Conservation (phyloP, 2,888 invertebrate genomes). For the Hydropsyche betteni region DNA sequence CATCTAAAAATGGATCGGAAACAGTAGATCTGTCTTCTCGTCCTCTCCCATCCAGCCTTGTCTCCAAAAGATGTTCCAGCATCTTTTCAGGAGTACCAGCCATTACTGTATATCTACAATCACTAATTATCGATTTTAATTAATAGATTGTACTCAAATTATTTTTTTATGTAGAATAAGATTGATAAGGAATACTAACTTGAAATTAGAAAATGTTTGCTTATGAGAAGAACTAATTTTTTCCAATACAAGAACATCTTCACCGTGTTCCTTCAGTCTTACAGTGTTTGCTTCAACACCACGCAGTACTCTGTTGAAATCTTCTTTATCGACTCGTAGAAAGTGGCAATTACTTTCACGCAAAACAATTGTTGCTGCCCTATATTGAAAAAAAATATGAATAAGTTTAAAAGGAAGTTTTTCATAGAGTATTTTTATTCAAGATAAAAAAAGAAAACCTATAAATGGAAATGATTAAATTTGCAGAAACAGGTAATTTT, state of each 20-base stretch:
- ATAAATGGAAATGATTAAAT: no score
- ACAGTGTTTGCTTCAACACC: slow-evolving; percentile 91
- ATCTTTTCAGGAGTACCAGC: slow-evolving; percentile 87
- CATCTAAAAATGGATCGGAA: slow-evolving; percentile 81
- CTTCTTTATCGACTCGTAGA: slow-evolving; percentile 83
- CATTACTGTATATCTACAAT: slow-evolving; percentile 81
- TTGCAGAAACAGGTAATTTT: no score
- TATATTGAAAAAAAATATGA: slow-evolving; percentile 54
- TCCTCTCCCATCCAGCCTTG: slow-evolving; percentile 72
- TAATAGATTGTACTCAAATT: slow-evolving; percentile 19
- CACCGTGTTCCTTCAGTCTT: slow-evolving; percentile 82
- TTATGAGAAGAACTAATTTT: slow-evolving; percentile 64
- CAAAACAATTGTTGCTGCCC: slow-evolving; percentile 83
- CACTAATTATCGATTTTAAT: slow-evolving; percentile 18
- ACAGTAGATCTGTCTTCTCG: slow-evolving; percentile 61
- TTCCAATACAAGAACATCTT: slow-evolving; percentile 83
- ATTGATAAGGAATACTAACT: slow-evolving; percentile 62
- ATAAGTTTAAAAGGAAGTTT: no score
- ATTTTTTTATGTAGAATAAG: not conserved
- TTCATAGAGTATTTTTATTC: no score
- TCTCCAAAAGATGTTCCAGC: slow-evolving; percentile 85
- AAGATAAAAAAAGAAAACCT: no score
- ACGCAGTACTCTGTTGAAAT: slow-evolving; percentile 82
- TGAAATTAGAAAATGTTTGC: slow-evolving; percentile 66
- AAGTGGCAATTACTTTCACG: slow-evolving; percentile 86